A percentile compares a stretch with the other conserved stretches of the same genome.
phyloP scores from a whole-genome alignment of 2,113 vertebrate genomes.

The Oxyruncus cristatus region DNA sequence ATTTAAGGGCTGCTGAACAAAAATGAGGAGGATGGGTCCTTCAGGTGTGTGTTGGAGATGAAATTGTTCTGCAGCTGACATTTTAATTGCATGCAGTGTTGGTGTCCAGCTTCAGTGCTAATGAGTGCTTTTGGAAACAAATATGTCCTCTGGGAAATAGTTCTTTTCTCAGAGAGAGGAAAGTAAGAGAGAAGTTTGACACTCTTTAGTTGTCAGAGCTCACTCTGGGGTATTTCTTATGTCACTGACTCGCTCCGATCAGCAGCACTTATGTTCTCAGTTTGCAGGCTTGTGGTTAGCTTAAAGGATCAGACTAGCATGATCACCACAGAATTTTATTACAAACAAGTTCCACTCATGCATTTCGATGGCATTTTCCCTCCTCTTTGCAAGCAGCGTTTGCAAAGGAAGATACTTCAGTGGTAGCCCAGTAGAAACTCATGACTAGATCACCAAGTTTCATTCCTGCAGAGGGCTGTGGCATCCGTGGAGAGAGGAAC shows the following conservation, averaged over 20 bases:
- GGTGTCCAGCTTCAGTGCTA: not conserved
- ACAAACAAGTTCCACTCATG: not conserved
- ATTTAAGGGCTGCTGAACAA: not conserved
- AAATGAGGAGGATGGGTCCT: not conserved
- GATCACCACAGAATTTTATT: not conserved
- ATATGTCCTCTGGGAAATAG: not conserved
- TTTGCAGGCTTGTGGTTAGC: not conserved
- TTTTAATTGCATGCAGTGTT: not conserved
- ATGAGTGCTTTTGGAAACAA: not conserved
- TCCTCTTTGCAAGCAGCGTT: not conserved
- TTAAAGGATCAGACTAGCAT: not conserved
- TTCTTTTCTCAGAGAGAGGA: not conserved
- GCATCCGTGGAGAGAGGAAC: not conserved
- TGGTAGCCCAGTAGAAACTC: not conserved
- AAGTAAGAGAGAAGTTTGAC: not conserved
- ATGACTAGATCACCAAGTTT: not conserved
- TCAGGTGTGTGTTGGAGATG: not conserved
- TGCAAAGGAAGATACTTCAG: not conserved
- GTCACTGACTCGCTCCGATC: not conserved
- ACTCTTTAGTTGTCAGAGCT: not conserved
- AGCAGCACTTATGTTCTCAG: not conserved
- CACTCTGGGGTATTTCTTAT: not conserved
- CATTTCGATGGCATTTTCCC: not conserved
- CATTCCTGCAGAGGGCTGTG: not conserved
- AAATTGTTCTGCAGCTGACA: not conserved